Evolutionary conservation across 2,113 vertebrate species (phyloP).

Genomic region (Psettodes erumei): DNA sequence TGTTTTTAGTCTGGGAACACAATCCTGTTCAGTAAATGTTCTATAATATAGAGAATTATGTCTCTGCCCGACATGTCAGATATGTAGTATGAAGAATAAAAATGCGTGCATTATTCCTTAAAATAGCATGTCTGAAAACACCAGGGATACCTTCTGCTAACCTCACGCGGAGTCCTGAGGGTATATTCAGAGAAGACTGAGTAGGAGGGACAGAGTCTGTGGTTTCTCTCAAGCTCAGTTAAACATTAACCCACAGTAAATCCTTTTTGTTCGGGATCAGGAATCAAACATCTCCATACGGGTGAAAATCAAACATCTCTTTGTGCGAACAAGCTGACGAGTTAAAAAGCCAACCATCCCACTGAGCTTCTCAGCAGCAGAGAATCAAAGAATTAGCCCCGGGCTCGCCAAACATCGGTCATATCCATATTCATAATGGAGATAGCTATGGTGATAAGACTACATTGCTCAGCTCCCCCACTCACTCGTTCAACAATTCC

Average conservation of each 20-base stretch:
- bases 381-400: conserved; percentile 74
- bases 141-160: conserved; percentile 48
- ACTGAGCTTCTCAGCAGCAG: conserved; percentile 65
- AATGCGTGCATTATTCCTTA: conserved; percentile 8
- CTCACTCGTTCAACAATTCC: conserved; percentile 60
- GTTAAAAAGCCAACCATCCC: conserved; percentile 70
- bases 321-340: conserved; percentile 68
- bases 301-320: conserved; percentile 72
- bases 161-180: conserved; percentile 46
- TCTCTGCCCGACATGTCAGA: conserved; percentile 22
- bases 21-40: conserved; percentile 2
- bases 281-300: conserved; percentile 69
- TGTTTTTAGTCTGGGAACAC: conserved; percentile 5
- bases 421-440: conserved; percentile 73
- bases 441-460: conserved; percentile 63
- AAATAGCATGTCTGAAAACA: conserved; percentile 45
- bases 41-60: neutral
- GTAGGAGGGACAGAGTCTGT: conserved; percentile 58
- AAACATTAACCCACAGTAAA: conserved; percentile 77
- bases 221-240: conserved; percentile 54
- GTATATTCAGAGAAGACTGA: conserved; percentile 49
- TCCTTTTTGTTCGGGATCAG: conserved; percentile 75
- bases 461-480: conserved; percentile 32
- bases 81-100: conserved; percentile 4
- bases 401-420: conserved; percentile 64